Evolutionary conservation across 2,113 vertebrate genomes (phyloP).

Genomic region (Onychostruthus taczanowskii): DNA sequence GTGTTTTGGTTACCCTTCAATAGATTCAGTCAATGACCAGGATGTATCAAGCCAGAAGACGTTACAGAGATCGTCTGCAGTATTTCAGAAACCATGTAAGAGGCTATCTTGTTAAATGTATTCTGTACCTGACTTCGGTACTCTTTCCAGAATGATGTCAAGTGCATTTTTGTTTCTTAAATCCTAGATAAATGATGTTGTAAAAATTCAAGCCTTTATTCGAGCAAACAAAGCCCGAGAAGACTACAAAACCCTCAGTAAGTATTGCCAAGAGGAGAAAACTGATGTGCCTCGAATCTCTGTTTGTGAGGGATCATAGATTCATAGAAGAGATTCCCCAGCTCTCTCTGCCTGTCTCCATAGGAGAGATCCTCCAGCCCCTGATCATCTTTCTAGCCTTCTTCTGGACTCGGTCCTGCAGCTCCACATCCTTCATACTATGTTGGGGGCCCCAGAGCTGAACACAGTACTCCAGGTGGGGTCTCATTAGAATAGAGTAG

Average conservation of each 20-base stretch:
- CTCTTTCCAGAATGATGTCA: not conserved
- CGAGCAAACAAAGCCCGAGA: slow-evolving; percentile 97
- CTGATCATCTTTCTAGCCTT: not conserved
- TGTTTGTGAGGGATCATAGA: not conserved
- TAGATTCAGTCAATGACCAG: slow-evolving; percentile 93
- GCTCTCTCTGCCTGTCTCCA: not conserved
- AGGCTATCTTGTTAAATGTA: not conserved
- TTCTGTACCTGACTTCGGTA: not conserved
- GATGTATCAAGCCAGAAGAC: slow-evolving; percentile 94
- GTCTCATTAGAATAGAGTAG: not conserved
- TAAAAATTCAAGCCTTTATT: slow-evolving; percentile 98
- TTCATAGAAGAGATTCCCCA: not conserved
- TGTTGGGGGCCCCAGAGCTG: not conserved
- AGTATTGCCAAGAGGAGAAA: slow-evolving; percentile 67
- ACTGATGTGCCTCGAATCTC: not conserved
- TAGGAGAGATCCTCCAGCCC: not conserved
- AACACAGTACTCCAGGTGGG: not conserved
- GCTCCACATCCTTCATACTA: not conserved
- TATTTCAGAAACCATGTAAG: slow-evolving; percentile 94
- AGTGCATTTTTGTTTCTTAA: not conserved
- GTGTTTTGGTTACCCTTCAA: not conserved
- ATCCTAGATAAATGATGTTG: slow-evolving; percentile 87
- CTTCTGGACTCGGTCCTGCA: not conserved
- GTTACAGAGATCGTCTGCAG: slow-evolving; percentile 88
- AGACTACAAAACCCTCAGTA: slow-evolving; percentile 98